phyloP scores from a whole-genome alignment of 2,888 invertebrate genomes.

The Cosmia trapezina region DNA sequence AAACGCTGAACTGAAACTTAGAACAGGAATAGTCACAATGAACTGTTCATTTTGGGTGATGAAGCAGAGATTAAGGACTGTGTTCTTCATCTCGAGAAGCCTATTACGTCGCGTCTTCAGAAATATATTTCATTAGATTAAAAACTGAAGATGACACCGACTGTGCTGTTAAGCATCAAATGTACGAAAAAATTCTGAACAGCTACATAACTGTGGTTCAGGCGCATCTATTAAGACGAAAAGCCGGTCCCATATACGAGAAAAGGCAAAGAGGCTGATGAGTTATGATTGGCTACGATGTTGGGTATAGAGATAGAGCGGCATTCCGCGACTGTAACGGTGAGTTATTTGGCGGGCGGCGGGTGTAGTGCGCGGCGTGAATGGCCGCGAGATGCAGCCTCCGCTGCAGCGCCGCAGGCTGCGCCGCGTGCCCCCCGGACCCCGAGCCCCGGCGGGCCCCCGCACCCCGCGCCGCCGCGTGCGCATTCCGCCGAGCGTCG shows the following conservation, averaged over 20 bases:
- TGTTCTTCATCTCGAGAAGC: not conserved
- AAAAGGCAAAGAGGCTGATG: conserved; percentile 50
- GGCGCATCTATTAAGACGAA: conserved; percentile 28
- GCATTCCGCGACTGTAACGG: conserved; percentile 89
- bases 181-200: conserved; percentile 7
- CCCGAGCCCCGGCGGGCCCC: conserved; percentile 54
- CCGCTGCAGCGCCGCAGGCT: conserved; percentile 79
- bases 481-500: conserved; percentile 81
- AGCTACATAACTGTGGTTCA: conserved; percentile 15
- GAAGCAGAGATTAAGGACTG: not conserved
- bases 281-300: conserved; percentile 73
- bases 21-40: not conserved
- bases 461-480: conserved; percentile 65
- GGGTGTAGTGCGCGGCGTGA: conserved; percentile 81
- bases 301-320: conserved; percentile 84
- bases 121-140: conserved; percentile 10
- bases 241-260: conserved; percentile 35
- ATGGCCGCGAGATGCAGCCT: conserved; percentile 88
- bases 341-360: conserved; percentile 88
- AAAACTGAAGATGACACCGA: conserved; percentile 1
- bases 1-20: not conserved
- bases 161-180: conserved; percentile 4
- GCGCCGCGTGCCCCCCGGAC: conserved; percentile 68
- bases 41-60: not conserved
- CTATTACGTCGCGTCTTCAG: not conserved